Evolutionary conservation across 2,113 vertebrate genomes (phyloP), one percentile per base, ranked within the genome.

Genomic region (Myrmecobius fasciatus): DNA sequence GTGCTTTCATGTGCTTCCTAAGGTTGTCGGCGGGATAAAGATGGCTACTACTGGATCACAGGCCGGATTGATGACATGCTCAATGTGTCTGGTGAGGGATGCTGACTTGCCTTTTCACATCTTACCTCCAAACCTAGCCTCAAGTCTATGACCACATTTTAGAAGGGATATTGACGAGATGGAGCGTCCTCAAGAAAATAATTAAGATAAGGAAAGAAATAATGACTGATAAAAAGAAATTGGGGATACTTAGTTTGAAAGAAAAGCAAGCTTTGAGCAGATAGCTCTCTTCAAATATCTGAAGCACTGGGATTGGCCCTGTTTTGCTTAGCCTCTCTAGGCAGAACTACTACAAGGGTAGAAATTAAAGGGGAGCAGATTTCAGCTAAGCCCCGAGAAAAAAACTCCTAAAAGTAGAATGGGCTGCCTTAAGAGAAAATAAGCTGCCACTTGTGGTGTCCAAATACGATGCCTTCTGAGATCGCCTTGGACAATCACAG

Each of bases 21-120:
- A 99, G 99, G 99, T 96, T 99, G 99, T 97, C 99, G 98, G 92
- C 99, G 99, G 98, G 99, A 99, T 98, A 98, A 99, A 96, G 99
- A 99, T 60, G 99, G 99, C 46, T 99, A 99, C 97, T 99, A 99
- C 96, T 99, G 99, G 99, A 99, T 99, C 97, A 99, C 99, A 0
- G 99, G 99, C 95, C 98, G 99, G 96, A 99, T 99, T 92, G 99
- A 99, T 96, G 99, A 99, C 98, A 99, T 99, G 99, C 97, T 99
- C 92, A 99, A 99, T 95, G 99, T 99, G 92, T 99, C 99, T 93
- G 99, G 99, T 99, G 97, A 99, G 99, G 91, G 25, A 47, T 36
- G 28, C 54, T 75, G 26, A 92, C 28, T 60, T 52, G 93, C 93
- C 47, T 67, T 48, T 48, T 51, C 31, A 95, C 89, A 97, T 53